A percentile compares a stretch with the other conserved stretches of the same genome.
Evolutionary conservation across 2,113 vertebrate species (phyloP).

Genomic region (Sminthopsis crassicaudata): DNA sequence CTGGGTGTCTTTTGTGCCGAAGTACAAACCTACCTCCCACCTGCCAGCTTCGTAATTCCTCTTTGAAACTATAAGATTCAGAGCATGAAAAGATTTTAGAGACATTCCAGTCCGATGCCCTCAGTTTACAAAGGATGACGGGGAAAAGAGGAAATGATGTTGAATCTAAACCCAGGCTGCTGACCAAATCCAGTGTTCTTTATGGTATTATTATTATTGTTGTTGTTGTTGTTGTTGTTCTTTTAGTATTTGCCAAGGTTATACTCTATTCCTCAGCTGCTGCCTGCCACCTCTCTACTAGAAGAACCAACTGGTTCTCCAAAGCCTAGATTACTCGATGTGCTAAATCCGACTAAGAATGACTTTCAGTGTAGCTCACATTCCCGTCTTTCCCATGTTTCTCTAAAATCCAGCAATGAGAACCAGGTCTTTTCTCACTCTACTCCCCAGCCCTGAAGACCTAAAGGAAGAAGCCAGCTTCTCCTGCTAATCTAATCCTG

Average conservation of each 20-base stretch:
- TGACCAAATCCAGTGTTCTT: background rate
- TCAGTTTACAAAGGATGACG: background rate
- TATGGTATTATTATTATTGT: background rate
- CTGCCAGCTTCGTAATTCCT: background rate
- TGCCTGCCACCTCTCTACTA: background rate
- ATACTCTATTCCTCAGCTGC: background rate
- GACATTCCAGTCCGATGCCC: background rate
- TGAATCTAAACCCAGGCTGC: background rate
- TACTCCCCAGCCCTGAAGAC: background rate
- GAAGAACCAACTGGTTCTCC: background rate
- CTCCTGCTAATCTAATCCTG: background rate
- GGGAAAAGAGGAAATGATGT: background rate
- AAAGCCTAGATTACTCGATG: background rate
- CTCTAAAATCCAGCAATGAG: background rate
- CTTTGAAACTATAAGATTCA: background rate
- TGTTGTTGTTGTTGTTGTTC: too few species aligned
- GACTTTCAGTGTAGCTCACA: background rate
- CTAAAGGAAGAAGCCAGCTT: background rate
- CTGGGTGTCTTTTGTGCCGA: background rate
- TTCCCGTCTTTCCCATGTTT: background rate
- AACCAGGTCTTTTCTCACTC: background rate
- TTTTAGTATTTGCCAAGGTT: background rate
- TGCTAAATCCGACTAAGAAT: background rate
- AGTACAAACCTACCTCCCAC: background rate
- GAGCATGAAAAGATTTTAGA: background rate